A percentile compares a stretch with the other conserved stretches of the same genome.
phyloP scores from a whole-genome alignment of 2,113 vertebrate species.

The Clarias magur region DNA sequence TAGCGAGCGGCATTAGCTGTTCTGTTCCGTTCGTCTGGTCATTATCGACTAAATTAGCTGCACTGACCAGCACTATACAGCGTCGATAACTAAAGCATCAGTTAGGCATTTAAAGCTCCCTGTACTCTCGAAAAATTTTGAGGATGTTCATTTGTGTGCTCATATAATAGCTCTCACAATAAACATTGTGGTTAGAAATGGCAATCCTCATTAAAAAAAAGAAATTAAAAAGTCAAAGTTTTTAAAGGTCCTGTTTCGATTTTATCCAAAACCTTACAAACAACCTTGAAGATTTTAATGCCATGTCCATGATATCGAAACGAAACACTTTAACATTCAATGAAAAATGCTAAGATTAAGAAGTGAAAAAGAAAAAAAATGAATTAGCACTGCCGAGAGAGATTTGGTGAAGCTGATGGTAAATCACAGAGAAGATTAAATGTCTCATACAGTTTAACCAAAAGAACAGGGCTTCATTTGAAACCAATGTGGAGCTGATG shows the following conservation, averaged over 20 bases:
- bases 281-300: neutral
- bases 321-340: neutral
- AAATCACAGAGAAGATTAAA: neutral
- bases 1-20: slow-evolving; percentile 67
- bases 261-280: neutral
- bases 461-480: neutral
- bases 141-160: neutral
- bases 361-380: neutral
- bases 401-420: neutral
- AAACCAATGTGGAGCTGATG: neutral
- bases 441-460: neutral
- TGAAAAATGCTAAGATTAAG: neutral
- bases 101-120: neutral
- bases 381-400: neutral
- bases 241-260: neutral
- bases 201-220: neutral
- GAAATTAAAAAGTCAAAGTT: neutral
- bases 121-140: neutral
- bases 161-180: neutral
- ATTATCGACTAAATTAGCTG: slow-evolving; percentile 71
- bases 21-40: slow-evolving; percentile 65
- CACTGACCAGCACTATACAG: neutral
- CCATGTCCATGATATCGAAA: neutral
- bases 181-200: neutral
- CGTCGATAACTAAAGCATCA: neutral